These are phyloP conservation scores for Ia io DNA, from an alignment of 2,113 vertebrate genomes.

Conservation along the genomic window DNA sequence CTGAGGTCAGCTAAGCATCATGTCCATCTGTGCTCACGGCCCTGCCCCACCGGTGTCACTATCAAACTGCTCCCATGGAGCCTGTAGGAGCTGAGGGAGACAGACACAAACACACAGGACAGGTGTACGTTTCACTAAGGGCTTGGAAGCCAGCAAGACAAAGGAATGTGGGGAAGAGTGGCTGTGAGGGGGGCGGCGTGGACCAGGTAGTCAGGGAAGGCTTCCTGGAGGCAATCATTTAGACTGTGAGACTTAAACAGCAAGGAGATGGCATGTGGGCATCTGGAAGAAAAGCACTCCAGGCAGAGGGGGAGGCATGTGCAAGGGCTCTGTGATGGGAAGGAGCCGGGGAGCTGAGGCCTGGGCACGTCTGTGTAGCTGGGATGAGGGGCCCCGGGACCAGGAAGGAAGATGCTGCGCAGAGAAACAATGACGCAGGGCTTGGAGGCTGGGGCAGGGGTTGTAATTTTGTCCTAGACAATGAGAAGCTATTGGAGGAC, in stretches of 20 bases:
- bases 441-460: not conserved
- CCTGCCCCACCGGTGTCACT: not conserved
- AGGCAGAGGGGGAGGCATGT: too few species aligned
- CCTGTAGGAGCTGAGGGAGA: not conserved
- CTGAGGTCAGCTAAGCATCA: accelerated
- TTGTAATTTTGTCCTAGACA: not conserved
- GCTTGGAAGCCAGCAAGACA: not conserved
- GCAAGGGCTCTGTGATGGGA: not conserved
- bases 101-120: not conserved
- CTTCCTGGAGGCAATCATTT: not conserved
- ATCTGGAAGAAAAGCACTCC: too few species aligned
- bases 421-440: not conserved
- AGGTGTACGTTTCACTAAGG: accelerated
- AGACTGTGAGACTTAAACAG: not conserved
- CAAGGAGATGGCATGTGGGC: not conserved
- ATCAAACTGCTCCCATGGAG: not conserved
- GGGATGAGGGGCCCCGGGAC: not conserved
- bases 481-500: not conserved
- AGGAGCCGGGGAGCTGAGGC: not conserved
- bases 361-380: not conserved
- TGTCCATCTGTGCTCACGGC: not conserved
- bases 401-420: too few species aligned
- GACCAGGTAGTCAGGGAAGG: not conserved
- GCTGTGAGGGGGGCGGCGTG: too few species aligned
- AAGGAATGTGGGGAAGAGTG: not conserved